Evolutionary conservation across 2,797 vertebrate genomes (phyloP).

Genomic region (Rallus crepitans): DNA sequence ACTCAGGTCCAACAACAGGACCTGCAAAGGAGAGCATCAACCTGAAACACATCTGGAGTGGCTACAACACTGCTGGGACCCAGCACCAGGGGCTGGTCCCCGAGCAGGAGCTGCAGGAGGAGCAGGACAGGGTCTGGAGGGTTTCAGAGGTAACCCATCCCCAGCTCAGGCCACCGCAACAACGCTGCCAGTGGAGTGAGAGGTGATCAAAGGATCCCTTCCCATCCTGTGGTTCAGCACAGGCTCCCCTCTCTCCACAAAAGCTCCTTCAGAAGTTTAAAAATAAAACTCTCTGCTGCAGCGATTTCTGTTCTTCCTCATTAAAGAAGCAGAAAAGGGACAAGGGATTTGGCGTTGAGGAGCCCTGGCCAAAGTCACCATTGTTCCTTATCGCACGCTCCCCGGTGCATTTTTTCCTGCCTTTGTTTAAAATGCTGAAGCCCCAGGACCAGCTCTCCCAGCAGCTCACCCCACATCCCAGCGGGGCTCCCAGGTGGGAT

Average conservation of each 20-base stretch:
- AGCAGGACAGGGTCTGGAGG: background rate
- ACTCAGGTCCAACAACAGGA: background rate
- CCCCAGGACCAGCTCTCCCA: background rate
- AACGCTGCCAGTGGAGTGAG: accelerated
- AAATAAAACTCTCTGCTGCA: slow-evolving; percentile 17
- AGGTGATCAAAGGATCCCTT: background rate
- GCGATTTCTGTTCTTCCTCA: background rate
- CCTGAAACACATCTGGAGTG: accelerated
- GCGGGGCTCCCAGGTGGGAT: background rate
- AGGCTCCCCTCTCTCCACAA: background rate
- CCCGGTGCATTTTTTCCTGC: slow-evolving; percentile 29
- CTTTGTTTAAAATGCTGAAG: background rate
- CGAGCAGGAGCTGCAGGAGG: background rate
- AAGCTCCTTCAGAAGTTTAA: slow-evolving; percentile 43
- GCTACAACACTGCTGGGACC: background rate
- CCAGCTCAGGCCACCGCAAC: accelerated
- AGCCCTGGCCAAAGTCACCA: background rate
- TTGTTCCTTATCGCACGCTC: background rate
- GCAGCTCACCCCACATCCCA: background rate
- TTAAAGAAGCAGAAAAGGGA: background rate
- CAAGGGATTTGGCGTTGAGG: accelerated
- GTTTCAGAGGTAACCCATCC: background rate
- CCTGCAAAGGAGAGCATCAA: background rate
- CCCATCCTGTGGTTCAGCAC: background rate
- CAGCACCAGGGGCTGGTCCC: background rate